phyloP scores from a whole-genome alignment of 1,140 invertebrate genomes.

The Drosophila tristis region DNA sequence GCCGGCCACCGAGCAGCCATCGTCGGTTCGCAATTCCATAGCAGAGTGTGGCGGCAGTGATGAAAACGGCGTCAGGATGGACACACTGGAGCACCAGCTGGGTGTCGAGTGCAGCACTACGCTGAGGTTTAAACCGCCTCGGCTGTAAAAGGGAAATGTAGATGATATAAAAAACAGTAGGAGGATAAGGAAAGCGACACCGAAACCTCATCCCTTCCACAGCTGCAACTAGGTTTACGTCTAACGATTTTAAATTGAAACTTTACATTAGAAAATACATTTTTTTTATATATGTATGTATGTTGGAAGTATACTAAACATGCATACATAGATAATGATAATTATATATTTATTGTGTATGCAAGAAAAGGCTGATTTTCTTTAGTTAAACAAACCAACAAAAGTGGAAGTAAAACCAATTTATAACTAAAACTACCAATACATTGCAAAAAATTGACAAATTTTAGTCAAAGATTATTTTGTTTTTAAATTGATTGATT shows the following conservation, averaged over 20 bases:
- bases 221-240: constrained; percentile 28
- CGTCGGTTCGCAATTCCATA: constrained; percentile 75
- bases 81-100: constrained; percentile 49
- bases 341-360: constrained; percentile 74
- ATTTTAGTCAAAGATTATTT: constrained; percentile 66
- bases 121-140: constrained; percentile 69
- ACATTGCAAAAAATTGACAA: constrained; percentile 80
- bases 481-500: constrained; percentile 36
- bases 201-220: constrained; percentile 20
- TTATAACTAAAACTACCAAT: constrained; percentile 49
- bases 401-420: constrained; percentile 30
- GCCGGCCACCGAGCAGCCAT: constrained; percentile 67
- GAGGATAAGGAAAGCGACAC: constrained; percentile 27
- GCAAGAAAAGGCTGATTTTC: constrained; percentile 81
- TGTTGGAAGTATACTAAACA: constrained; percentile 37
- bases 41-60: constrained; percentile 66
- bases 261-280: constrained; percentile 5
- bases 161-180: neutral
- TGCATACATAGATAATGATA: constrained; percentile 33
- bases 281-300: constrained; percentile 10
- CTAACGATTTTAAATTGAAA: constrained; percentile 33
- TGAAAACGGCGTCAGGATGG: constrained; percentile 49
- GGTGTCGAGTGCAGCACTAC: constrained; percentile 66
- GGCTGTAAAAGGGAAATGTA: constrained; percentile 70
- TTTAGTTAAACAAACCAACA: constrained; percentile 66